A percentile compares a stretch with the other conserved stretches of the same genome.
Conservation (phyloP, 2,113 vertebrate genomes). For the Colaptes auratus region DNA sequence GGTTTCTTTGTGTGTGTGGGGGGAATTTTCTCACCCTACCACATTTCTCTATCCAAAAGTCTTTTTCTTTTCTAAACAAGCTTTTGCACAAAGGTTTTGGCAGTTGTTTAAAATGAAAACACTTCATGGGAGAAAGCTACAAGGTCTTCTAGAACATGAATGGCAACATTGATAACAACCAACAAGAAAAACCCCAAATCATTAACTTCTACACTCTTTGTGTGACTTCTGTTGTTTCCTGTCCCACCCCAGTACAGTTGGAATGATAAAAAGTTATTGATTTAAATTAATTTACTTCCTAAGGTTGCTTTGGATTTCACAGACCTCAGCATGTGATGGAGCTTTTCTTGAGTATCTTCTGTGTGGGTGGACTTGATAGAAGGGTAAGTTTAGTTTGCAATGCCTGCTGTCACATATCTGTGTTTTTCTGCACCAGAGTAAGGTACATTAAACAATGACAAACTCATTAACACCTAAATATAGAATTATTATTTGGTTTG, state of each 20-base stretch:
- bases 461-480: conserved; percentile 10
- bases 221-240: neutral
- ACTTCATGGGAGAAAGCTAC: neutral
- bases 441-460: conserved; percentile 20
- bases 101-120: neutral
- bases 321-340: conserved; percentile 22
- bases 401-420: neutral
- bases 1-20: too few relatives aligned
- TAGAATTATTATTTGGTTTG: neutral
- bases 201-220: neutral
- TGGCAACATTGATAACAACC: neutral
- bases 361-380: neutral
- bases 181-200: neutral
- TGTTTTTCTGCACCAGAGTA: conserved; percentile 11
- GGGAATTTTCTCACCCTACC: too few relatives aligned
- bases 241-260: neutral
- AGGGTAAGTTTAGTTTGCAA: conserved; percentile 19
- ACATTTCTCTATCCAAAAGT: neutral
- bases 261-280: neutral
- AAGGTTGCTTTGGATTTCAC: conserved; percentile 2
- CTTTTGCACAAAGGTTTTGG: neutral
- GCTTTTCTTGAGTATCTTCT: conserved; percentile 27
- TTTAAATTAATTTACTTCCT: conserved; percentile 9
- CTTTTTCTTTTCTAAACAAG: neutral
- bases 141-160: neutral